A percentile compares a stretch with the other conserved stretches of the same genome.
phyloP scores from a whole-genome alignment of 2,797 vertebrate genomes.

The Mormyrus hasselquistii region DNA sequence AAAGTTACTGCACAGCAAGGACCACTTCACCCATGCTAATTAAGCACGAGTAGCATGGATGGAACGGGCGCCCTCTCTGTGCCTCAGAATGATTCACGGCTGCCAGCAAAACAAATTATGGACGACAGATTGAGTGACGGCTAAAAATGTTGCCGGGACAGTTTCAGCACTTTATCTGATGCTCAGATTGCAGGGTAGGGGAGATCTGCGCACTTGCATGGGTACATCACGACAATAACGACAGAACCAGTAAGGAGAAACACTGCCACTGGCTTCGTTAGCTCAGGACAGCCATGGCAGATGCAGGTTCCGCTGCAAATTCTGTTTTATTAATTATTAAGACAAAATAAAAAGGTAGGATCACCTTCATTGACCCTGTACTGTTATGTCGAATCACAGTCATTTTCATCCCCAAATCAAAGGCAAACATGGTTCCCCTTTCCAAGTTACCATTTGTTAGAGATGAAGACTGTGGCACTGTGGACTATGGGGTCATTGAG shows the following conservation, averaged over 20 bases:
- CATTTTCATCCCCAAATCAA: neutral
- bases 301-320: neutral
- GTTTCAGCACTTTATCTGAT: neutral
- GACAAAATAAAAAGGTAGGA: neutral
- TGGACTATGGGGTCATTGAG: neutral
- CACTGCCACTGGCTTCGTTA: neutral
- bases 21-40: constrained; percentile 49
- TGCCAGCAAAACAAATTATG: neutral
- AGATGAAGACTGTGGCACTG: neutral
- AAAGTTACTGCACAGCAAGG: constrained; percentile 43
- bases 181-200: neutral
- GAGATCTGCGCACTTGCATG: neutral
- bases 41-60: constrained; percentile 42
- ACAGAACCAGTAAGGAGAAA: neutral
- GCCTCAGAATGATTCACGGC: neutral
- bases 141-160: neutral
- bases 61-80: constrained; percentile 17
- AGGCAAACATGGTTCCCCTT: neutral
- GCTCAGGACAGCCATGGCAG: neutral
- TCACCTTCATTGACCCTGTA: neutral
- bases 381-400: neutral
- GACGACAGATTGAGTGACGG: no score
- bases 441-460: neutral
- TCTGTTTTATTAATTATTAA: neutral
- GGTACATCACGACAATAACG: neutral